These are phyloP conservation scores for Zonotrichia albicollis DNA, from an alignment of 2,797 vertebrate species.

Conservation along the genomic window DNA sequence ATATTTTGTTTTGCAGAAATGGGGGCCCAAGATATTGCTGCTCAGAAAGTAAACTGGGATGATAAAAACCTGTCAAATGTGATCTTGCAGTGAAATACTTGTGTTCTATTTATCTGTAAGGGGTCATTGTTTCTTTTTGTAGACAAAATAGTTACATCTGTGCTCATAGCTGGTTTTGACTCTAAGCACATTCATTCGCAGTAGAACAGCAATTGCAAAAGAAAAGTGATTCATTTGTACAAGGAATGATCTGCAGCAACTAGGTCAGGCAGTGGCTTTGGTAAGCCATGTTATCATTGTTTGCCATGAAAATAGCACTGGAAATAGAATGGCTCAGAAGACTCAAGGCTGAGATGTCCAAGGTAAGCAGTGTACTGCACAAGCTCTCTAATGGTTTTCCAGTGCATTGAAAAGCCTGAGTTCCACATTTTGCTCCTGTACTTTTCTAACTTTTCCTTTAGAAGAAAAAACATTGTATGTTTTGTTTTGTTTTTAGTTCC, in stretches of 20 bases:
- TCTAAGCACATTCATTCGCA: background rate
- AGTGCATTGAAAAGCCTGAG: background rate
- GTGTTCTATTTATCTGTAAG: background rate
- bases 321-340: background rate
- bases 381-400: background rate
- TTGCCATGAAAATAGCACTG: background rate
- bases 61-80: background rate
- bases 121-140: background rate
- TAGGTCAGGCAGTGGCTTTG: constrained; percentile 6
- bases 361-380: background rate
- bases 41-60: background rate
- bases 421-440: background rate
- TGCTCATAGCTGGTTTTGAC: background rate
- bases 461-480: background rate
- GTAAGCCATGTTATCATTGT: background rate
- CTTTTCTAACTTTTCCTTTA: background rate
- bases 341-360: background rate
- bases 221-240: background rate
- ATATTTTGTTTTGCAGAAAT: background rate
- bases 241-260: background rate
- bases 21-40: background rate
- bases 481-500: constrained; percentile 79
- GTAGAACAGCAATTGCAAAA: background rate
- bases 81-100: background rate
- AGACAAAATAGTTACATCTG: background rate